Evolutionary conservation across 53 echinoderm and acorn worm species (phyloP), one percentile per base, ranked within the genome.

Genomic region (Luidia sarsii): DNA sequence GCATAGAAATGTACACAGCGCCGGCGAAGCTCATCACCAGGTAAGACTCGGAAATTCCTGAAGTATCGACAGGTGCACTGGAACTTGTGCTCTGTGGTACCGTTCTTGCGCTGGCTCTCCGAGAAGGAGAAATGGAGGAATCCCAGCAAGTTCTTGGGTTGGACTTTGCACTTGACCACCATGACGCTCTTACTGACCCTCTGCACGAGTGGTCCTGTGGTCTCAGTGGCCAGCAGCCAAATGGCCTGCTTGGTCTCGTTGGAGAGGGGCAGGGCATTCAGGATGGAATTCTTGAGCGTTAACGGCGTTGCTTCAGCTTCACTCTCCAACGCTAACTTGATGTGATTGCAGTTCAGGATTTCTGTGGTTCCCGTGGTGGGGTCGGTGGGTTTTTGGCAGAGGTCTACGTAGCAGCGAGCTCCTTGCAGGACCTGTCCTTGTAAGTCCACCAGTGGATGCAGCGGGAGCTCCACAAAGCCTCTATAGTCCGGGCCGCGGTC

Each of bases 1-100:
- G 96, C 92, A 57, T 95, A 95, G 74, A 92, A 95, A 62, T 95
- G 96, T 30, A 95, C 96, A 77, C 96, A 95, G 64, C 92, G 75
- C 70, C 87, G 88, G 61, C 83, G 72, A 28, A 66, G 80, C 13
- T 95, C 95, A 23, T 90, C 92, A 0, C 81, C 89, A 0, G 71
- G 68, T 15, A 75, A 48, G 19, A 79, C 57, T 39, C 84, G 80
- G 51, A 85, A 94, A 38, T 79, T 95, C 67, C 88, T 90, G 70
- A 92, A 90, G 32, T 75, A 85, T 38, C 83, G 87, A 48, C 96
- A 95, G 25, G 90, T 56, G 66, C 96, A 95, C 56, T 93, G 90
- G 80, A 92, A 95, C 59, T 81, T 90, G 43, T 71, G 73, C 41
- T 90, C 88, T 11, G 67, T 68, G 0, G 80, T 68, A 20, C 88